Percentiles rank a stretch among this genome's conserved stretches.
These are phyloP conservation scores for Eueremaeus valkanovi DNA, from an alignment of 2,888 invertebrate genomes.

Conservation along the genomic window DNA sequence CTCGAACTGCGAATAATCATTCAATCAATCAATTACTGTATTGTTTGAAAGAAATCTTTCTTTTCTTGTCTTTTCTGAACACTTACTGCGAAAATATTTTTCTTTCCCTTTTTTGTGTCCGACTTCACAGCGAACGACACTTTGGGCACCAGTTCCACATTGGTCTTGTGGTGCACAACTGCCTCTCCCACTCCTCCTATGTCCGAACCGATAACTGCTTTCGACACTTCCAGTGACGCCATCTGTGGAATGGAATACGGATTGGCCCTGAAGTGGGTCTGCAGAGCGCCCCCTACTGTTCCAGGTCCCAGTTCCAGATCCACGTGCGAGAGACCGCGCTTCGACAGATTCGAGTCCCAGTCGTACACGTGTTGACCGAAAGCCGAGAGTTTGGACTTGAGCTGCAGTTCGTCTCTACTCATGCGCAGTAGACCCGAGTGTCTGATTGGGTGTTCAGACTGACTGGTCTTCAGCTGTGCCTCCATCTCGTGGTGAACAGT, in stretches of 20 bases:
- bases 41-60: not conserved
- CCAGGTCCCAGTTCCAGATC: no score
- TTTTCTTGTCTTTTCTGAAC: no score
- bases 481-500: conserved; percentile 43
- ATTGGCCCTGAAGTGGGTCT: conserved; percentile 11
- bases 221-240: no score
- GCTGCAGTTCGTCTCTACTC: conserved; percentile 8
- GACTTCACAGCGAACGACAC: not conserved
- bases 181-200: not conserved
- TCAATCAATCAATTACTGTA: no score
- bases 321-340: not conserved
- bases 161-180: not conserved
- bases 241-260: not conserved
- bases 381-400: not conserved
- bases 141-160: not conserved
- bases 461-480: conserved; percentile 35
- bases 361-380: not conserved
- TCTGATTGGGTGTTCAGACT: conserved; percentile 25
- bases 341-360: not conserved
- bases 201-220: not conserved
- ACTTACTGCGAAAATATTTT: conserved; percentile 22
- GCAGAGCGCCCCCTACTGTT: not conserved
- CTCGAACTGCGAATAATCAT: not conserved
- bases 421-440: conserved; percentile 38
- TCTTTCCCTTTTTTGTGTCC: conserved; percentile 5